Conservation (phyloP, 2,113 vertebrate genomes). For the Carassius gibelio region DNA sequence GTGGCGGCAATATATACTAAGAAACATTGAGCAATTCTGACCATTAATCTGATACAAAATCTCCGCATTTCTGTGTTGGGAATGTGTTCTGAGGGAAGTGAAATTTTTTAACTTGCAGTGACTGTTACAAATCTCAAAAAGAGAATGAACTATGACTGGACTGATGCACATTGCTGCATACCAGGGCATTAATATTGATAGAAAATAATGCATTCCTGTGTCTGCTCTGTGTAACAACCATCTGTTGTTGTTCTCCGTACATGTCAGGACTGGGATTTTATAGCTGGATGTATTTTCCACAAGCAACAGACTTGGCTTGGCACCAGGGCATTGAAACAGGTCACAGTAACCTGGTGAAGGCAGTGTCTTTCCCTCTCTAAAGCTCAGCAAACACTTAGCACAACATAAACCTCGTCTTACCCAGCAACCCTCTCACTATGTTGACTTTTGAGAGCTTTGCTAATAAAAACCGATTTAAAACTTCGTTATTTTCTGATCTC, state of each 20-base stretch:
- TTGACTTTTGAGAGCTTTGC: not conserved
- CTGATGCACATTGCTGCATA: not conserved
- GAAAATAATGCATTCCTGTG: not conserved
- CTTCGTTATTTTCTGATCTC: not conserved
- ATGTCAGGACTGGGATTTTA: conserved; percentile 52
- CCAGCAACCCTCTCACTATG: not conserved
- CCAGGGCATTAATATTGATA: not conserved
- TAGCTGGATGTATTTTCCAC: conserved; percentile 62
- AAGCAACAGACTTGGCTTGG: conserved; percentile 62
- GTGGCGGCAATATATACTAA: not conserved
- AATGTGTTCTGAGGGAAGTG: not conserved
- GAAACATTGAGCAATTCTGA: not conserved
- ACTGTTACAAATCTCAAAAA: not conserved
- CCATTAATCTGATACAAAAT: not conserved
- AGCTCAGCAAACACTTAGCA: conserved; percentile 15
- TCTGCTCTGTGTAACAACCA: conserved; percentile 2
- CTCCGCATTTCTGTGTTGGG: not conserved
- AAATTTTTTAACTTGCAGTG: not conserved
- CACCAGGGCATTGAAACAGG: conserved; percentile 65
- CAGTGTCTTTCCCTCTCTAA: conserved; percentile 61
- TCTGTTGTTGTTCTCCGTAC: conserved; percentile 12
- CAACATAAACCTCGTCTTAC: conserved; percentile 10
- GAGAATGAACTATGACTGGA: not conserved
- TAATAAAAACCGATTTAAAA: not conserved
- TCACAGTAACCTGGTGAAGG: conserved; percentile 76